Percentiles rank a stretch among this genome's conserved stretches.
phyloP scores from a whole-genome alignment of 53 echinoderm and acorn worm genomes.

The Hippasteria phrygiana region DNA sequence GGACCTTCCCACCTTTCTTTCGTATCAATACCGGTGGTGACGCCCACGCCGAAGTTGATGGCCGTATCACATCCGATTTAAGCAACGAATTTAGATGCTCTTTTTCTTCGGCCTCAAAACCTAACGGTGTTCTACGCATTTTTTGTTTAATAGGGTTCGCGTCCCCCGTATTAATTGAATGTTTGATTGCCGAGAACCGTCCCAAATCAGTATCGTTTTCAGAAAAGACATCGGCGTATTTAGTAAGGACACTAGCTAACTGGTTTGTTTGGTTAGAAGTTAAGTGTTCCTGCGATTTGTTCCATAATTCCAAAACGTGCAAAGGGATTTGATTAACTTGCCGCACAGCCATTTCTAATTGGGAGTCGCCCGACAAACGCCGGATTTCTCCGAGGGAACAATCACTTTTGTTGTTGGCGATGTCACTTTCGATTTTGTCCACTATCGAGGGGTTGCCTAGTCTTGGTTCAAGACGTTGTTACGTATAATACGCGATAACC shows the following conservation, averaged over 20 bases:
- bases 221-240: slow-evolving; percentile 15
- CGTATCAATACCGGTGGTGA: slow-evolving; percentile 24
- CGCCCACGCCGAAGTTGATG: slow-evolving; percentile 27
- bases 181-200: slow-evolving; percentile 3
- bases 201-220: neutral
- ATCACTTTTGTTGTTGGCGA: no score
- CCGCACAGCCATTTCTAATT: neutral
- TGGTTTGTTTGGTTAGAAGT: neutral
- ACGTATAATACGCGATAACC: no score
- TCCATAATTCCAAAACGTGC: slow-evolving; percentile 20
- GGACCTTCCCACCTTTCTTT: slow-evolving; percentile 20
- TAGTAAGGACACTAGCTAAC: neutral
- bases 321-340: slow-evolving; percentile 15
- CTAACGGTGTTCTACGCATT: slow-evolving; percentile 18
- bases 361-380: slow-evolving; percentile 18
- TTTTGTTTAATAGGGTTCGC: slow-evolving; percentile 19
- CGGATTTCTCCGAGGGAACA: slow-evolving; percentile 3
- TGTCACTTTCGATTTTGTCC: no score
- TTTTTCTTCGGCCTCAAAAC: slow-evolving; percentile 41
- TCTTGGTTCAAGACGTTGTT: no score
- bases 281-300: slow-evolving; percentile 3
- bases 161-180: slow-evolving; percentile 21
- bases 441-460: no score
- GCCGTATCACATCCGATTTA: slow-evolving; percentile 26
- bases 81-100: slow-evolving; percentile 17